Evolutionary conservation across 2,888 invertebrate species (phyloP).

Genomic region (Ormia ochracea): DNA sequence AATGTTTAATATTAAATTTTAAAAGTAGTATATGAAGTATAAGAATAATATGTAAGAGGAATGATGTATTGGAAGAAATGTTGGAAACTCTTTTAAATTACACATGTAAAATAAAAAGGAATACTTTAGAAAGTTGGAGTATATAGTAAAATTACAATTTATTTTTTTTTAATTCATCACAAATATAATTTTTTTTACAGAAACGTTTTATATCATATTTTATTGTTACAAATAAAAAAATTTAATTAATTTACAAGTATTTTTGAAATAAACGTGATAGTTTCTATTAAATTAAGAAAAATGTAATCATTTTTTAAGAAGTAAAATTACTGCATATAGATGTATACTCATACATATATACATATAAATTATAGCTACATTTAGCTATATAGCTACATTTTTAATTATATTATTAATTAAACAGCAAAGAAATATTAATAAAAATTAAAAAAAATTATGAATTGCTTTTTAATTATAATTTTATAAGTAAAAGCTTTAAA

Average conservation of each 20-base stretch:
- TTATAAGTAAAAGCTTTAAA: not conserved
- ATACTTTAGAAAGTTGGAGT: not conserved
- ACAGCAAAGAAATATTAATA: constrained; percentile 11
- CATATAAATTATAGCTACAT: too few relatives aligned
- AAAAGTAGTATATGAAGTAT: too few relatives aligned
- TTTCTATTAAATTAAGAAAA: constrained; percentile 20
- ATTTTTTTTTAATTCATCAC: constrained; percentile 5
- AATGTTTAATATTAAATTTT: too few relatives aligned
- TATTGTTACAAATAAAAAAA: constrained; percentile 19
- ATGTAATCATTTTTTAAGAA: constrained; percentile 15
- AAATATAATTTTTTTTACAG: constrained; percentile 3
- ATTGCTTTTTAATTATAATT: not conserved
- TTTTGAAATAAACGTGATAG: constrained; percentile 57
- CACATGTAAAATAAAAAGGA: not conserved
- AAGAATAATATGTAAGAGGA: too few relatives aligned
- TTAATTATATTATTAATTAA: constrained; percentile 14
- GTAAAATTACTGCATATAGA: constrained; percentile 28
- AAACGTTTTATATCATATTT: constrained; percentile 5
- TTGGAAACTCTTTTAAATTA: constrained; percentile 2
- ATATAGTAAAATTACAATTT: not conserved
- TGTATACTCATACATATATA: not conserved
- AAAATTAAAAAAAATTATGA: constrained; percentile 11
- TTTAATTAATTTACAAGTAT: constrained; percentile 50
- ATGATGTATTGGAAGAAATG: too few relatives aligned
- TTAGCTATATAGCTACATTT: too few relatives aligned